Evolutionary conservation across 2,113 vertebrate genomes (phyloP).

Genomic region (Coregonus clupeaformis): DNA sequence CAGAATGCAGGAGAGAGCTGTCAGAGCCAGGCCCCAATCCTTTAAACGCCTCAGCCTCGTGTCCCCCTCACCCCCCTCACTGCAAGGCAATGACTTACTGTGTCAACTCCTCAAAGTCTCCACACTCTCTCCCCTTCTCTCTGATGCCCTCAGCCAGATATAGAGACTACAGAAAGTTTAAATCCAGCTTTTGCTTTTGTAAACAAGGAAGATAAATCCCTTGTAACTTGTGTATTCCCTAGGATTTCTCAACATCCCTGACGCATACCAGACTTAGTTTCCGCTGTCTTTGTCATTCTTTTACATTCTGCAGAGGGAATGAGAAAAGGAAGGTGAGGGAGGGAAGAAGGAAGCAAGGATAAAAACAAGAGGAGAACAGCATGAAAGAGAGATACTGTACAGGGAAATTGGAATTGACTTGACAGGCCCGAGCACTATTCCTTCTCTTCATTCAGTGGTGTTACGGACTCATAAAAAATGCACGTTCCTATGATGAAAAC

Average conservation of each 20-base stretch:
- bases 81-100: slow-evolving; percentile 55
- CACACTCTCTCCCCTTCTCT: background rate
- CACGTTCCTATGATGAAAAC: slow-evolving; percentile 58
- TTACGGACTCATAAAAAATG: slow-evolving; percentile 68
- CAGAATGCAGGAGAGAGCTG: slow-evolving; percentile 59
- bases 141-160: slow-evolving; percentile 46
- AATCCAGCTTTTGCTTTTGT: slow-evolving; percentile 48
- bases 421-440: slow-evolving; percentile 24
- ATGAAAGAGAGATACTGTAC: slow-evolving; percentile 28
- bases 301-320: background rate
- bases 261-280: background rate
- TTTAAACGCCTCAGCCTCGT: slow-evolving; percentile 40
- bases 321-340: background rate
- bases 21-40: slow-evolving; percentile 47
- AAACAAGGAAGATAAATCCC: slow-evolving; percentile 41
- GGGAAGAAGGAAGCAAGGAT: background rate
- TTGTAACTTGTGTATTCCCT: slow-evolving; percentile 15
- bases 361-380: slow-evolving; percentile 45
- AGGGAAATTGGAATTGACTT: slow-evolving; percentile 59
- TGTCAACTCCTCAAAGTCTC: slow-evolving; percentile 59
- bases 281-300: background rate
- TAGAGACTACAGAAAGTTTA: slow-evolving; percentile 44
- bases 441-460: slow-evolving; percentile 37
- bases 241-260: slow-evolving; percentile 11
- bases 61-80: slow-evolving; percentile 13